phyloP scores from a whole-genome alignment of 2,113 vertebrate genomes.

The Laterallus jamaicensis region DNA sequence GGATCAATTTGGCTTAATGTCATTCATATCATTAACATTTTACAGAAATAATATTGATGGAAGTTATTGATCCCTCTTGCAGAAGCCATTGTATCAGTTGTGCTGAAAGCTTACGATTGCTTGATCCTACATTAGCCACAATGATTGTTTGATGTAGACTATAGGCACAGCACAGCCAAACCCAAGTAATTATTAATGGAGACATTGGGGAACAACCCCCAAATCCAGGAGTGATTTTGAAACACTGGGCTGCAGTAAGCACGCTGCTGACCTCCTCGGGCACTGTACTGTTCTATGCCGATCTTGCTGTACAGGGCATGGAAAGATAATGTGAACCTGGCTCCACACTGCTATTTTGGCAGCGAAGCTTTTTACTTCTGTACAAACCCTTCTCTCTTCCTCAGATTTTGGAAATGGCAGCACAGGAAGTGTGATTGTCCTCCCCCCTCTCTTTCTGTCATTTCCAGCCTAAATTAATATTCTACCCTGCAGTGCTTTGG shows the following conservation, averaged over 20 bases:
- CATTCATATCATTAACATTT: constrained; percentile 82
- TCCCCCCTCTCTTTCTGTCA: background rate
- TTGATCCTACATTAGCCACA: background rate
- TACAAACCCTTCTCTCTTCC: background rate
- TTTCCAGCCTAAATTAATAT: background rate
- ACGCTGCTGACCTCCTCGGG: too few relatives aligned
- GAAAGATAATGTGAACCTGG: background rate
- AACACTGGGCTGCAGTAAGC: background rate
- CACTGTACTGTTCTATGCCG: background rate
- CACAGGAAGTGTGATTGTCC: background rate
- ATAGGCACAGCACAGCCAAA: background rate
- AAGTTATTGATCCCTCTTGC: constrained; percentile 80
- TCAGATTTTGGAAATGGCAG: background rate
- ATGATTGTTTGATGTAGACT: background rate
- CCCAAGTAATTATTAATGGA: background rate
- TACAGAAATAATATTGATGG: constrained; percentile 78
- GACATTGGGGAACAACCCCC: background rate
- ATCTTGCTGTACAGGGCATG: background rate
- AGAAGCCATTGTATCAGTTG: constrained; percentile 50
- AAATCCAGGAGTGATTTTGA: background rate
- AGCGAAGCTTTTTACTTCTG: background rate
- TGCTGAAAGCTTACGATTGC: background rate
- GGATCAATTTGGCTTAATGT: constrained; percentile 86
- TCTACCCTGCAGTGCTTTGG: too few relatives aligned
- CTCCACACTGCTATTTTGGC: background rate